Conservation (phyloP, 2,797 vertebrate genomes). For the Sebastes paucispinis region DNA sequence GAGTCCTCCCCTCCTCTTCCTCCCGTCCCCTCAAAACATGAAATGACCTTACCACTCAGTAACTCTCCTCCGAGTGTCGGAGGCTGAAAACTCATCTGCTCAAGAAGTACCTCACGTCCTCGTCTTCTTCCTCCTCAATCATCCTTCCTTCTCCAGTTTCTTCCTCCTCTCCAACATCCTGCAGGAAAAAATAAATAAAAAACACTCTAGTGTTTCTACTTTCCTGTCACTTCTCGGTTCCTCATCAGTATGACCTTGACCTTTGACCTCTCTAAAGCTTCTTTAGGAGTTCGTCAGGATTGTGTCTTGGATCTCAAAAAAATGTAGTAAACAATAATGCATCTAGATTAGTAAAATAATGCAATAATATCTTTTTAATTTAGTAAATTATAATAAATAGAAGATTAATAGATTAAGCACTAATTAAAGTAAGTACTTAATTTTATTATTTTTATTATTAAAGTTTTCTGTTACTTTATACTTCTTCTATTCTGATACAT, state of each 20-base stretch:
- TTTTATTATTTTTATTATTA: too few species aligned
- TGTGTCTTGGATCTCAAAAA: neutral
- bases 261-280: neutral
- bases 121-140: conserved; percentile 37
- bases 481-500: too few species aligned
- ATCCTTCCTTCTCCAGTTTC: conserved; percentile 32
- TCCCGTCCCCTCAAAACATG: conserved; percentile 18
- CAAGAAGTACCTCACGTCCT: conserved; percentile 30
- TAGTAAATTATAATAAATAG: neutral
- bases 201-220: neutral
- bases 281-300: neutral
- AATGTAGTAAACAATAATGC: neutral
- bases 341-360: neutral
- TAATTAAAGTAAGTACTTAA: too few species aligned
- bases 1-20: neutral
- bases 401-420: too few species aligned
- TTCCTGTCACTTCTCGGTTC: neutral
- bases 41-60: conserved; percentile 50
- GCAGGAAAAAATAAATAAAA: neutral
- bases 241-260: neutral
- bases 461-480: too few species aligned
- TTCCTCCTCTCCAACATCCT: neutral
- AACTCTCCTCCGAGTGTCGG: conserved; percentile 40
- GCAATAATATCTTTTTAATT: neutral
- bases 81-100: conserved; percentile 55